Base-by-base conservation (phyloP, 2,888 invertebrate genomes). In the Scaptodrosophila latifasciaeformis region DNA sequence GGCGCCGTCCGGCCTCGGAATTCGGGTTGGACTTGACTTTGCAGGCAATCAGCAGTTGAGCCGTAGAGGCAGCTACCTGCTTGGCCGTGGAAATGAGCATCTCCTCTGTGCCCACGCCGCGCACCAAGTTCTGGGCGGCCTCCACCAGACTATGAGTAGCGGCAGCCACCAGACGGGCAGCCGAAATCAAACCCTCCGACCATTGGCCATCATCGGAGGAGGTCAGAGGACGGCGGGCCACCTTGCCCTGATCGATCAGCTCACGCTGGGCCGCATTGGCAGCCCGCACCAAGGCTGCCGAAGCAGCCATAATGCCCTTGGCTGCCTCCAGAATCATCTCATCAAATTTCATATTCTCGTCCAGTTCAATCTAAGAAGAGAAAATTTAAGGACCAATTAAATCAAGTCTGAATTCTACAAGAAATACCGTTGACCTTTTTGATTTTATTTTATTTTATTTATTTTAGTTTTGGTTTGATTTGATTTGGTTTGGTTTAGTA, bases 241-340 rank as follows among this genome's bases (percentile, higher is more conserved):
- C 95, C 86, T 95, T 95, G 66, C 98, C 99, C 85, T 91, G 91
- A 67, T 92, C 95, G 42, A 98, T 97, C 0, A 99, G 90, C 82
- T 99, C 99, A 56, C 96, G 88, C 87, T 99, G 99, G 0, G 99
- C 99, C 3, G 96, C 95, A 52, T 96, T 96, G 0, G 99, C 99
- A 0, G 99, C 97, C 75, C 97, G 92, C 1, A 99, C 96, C 2
- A 99, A 88, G 0, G 98, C 97, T 0, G 98, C 96, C 0, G 99
- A 99, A 0, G 99, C 99, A 0, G 96, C 93, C 67, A 98, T 96
- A 72, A 99, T 99, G 1, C 96, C 96, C 88, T 97, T 97, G 34
- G 99, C 99, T 0, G 99, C 99, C 84, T 97, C 97, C 78, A 99
- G 87, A 71, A 99, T 99, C 93, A 99, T 97, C 88, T 98, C 99